Conservation (phyloP, 2,888 invertebrate species). For the Amphipoea lucens region DNA sequence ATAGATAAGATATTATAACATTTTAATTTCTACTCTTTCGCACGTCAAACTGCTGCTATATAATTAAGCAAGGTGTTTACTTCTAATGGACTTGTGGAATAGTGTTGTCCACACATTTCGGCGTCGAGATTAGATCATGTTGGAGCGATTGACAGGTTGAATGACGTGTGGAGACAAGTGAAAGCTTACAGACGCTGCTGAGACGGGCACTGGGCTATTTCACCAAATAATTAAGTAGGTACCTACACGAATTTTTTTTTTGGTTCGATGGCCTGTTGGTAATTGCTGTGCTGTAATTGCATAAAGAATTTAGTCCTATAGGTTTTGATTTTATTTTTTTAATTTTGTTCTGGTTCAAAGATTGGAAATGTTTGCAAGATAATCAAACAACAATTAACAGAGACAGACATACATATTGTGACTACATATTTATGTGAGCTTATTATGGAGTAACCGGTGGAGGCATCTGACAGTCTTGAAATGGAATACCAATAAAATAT, state of each 20-base stretch:
- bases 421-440: no score
- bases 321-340: not conserved
- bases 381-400: no score
- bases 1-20: not conserved
- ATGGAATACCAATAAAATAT: not conserved
- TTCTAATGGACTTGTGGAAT: slow-evolving; percentile 19
- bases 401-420: no score
- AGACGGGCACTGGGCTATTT: slow-evolving; percentile 33
- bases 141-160: slow-evolving; percentile 50
- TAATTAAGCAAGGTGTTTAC: slow-evolving; percentile 6
- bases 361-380: not conserved
- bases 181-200: slow-evolving; percentile 56
- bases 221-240: slow-evolving; percentile 41
- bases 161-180: slow-evolving; percentile 66
- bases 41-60: not conserved
- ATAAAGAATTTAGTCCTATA: not conserved
- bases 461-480: not conserved
- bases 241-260: slow-evolving; percentile 10
- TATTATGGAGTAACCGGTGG: no score
- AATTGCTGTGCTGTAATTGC: slow-evolving; percentile 6
- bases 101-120: slow-evolving; percentile 48
- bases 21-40: not conserved
- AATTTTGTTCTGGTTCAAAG: not conserved
- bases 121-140: slow-evolving; percentile 52
- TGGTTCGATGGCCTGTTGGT: not conserved